phyloP scores from a whole-genome alignment of 2,797 vertebrate genomes.

The Artibeus lituratus region DNA sequence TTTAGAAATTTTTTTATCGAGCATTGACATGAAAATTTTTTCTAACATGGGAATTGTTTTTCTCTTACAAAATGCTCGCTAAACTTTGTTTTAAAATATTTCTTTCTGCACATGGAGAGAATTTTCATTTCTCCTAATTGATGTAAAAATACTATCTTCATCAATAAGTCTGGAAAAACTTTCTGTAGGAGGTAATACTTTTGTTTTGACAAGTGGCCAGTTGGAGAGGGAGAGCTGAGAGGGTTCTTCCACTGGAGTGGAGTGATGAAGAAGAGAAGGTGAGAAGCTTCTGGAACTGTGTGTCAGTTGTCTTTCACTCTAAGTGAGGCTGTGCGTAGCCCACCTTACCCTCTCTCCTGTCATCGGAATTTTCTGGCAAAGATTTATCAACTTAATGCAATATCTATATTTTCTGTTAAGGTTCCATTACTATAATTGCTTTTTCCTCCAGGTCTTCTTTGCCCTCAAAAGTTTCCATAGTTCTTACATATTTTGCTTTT shows the following conservation, averaged over 20 bases:
- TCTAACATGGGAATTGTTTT: neutral
- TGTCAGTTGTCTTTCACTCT: neutral
- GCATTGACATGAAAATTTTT: neutral
- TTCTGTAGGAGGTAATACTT: neutral
- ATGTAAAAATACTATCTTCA: neutral
- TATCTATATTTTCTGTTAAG: neutral
- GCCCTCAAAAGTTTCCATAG: neutral
- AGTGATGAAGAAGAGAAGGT: neutral
- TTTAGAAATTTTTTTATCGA: slow-evolving; percentile 25
- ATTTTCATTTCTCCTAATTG: neutral
- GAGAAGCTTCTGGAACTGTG: neutral
- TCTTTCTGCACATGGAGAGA: neutral
- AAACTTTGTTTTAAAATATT: slow-evolving; percentile 17
- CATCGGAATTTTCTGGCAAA: neutral
- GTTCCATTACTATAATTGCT: neutral
- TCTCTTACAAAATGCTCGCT: neutral
- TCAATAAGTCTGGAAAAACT: neutral
- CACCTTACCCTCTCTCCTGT: neutral
- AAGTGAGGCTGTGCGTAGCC: neutral
- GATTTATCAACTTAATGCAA: neutral
- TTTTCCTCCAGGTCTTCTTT: neutral
- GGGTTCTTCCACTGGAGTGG: neutral
- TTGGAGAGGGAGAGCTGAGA: neutral
- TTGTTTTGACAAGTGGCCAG: neutral
- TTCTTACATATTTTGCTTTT: slow-evolving; percentile 6